Evolutionary conservation across 2,888 invertebrate species (phyloP).

Genomic region (Noctuana brunneofusca): DNA sequence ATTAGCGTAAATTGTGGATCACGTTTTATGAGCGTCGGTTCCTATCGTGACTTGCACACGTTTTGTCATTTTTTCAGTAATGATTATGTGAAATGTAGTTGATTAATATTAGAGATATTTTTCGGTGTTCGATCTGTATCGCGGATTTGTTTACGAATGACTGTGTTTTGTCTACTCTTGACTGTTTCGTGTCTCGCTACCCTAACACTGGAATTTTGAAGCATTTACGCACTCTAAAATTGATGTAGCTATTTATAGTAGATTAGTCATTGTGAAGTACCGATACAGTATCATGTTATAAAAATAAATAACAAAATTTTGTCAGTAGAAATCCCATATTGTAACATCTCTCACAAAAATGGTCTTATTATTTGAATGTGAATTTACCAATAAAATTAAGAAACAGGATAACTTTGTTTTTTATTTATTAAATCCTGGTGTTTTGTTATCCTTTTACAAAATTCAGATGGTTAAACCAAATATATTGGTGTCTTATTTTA

Average conservation of each 20-base stretch:
- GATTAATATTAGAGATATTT: slow-evolving; percentile 74
- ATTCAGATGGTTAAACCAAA: no score
- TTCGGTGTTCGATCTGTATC: slow-evolving; percentile 80
- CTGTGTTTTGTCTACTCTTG: slow-evolving; percentile 72
- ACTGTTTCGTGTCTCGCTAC: slow-evolving; percentile 61
- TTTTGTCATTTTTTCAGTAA: slow-evolving; percentile 62
- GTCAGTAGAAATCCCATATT: slow-evolving; percentile 74
- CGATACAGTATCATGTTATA: slow-evolving; percentile 78
- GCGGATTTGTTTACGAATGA: slow-evolving; percentile 70
- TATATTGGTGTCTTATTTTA: no score
- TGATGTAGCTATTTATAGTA: slow-evolving; percentile 74
- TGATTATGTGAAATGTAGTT: slow-evolving; percentile 72
- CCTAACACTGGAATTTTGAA: slow-evolving; percentile 70
- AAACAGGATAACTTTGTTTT: slow-evolving; percentile 55
- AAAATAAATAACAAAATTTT: slow-evolving; percentile 66
- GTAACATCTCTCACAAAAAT: slow-evolving; percentile 78
- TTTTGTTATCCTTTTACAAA: not conserved
- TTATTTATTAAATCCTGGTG: slow-evolving; percentile 37
- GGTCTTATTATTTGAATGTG: slow-evolving; percentile 82
- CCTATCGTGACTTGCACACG: slow-evolving; percentile 56
- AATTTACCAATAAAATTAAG: slow-evolving; percentile 81
- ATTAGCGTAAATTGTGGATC: slow-evolving; percentile 56
- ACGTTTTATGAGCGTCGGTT: slow-evolving; percentile 56
- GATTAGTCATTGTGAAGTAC: slow-evolving; percentile 77
- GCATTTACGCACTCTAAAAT: slow-evolving; percentile 78